Evolutionary conservation across 2,888 invertebrate species (phyloP), one percentile per base, ranked within the genome.

Genomic region (Mystacides longicornis): DNA sequence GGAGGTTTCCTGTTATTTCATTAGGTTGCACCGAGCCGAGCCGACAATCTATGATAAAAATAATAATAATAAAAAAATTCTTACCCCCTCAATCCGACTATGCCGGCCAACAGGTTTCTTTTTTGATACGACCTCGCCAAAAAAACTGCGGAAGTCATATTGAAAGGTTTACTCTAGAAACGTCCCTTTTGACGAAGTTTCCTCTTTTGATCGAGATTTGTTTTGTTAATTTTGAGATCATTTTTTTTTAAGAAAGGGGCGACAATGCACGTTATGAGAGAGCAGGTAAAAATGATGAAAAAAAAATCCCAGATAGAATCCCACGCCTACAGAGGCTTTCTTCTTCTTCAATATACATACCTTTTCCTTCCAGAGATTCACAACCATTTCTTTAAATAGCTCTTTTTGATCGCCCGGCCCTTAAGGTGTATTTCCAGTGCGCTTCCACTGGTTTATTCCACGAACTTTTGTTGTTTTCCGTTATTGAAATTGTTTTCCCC

Each of bases 1-100:
- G n/a, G 19, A 23, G 43, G 54, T 54, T 54, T 54, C 49, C 54
- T 54, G 54, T 54, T 54, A 54, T 54, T 49, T 49, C 46, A 48
- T 23, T 49, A 27, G 19, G 37, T 37, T n/a, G 16, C 14, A 37
- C 37, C 14, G 14, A 3, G 16, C 16, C 37, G 14, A 14, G 37
- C 37, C 37, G 37, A 37, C 37, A 37, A n/a, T n/a, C n/a, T 37
- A 37, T 14, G 3, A 37, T 37, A n/a, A 37, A 27, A 27, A 27
- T 27, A 7, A 11, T 37, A 7, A 37, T 37, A 3, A 37, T 7
- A n/a, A n/a, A n/a, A n/a, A 7, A 37, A n/a, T 37, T 37, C 37
- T 37, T 37, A 37, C 37, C 37, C 37, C 16, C 37, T n/a, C 27
- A 37, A 7, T 14, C 16, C 14, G 37, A 16, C 37, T 3, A n/a